Percentiles rank a stretch among this genome's conserved stretches.
These are phyloP conservation scores for Bombyx mori DNA, from an alignment of 1,140 invertebrate species.

Conservation along the genomic window ASM3026992v2 NC_085124.1:6960501-6961000, in stretches of 20 bases:
- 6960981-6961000: too few relatives aligned
- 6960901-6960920: too few relatives aligned
- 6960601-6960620: slow-evolving; percentile 29
- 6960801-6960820: slow-evolving; percentile 75
- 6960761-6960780: slow-evolving; percentile 51
- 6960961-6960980: too few relatives aligned
- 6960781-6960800: slow-evolving; percentile 96
- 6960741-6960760: not conserved
- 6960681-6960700: not conserved
- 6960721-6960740: too few relatives aligned
- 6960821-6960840: too few relatives aligned
- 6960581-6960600: slow-evolving; percentile 69
- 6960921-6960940: too few relatives aligned
- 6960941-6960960: too few relatives aligned
- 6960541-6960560: slow-evolving; percentile 98
- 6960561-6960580: slow-evolving; percentile 99
- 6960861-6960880: too few relatives aligned
- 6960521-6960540: slow-evolving; percentile 99
- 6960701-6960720: not conserved
- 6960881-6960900: too few relatives aligned
- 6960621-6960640: too few relatives aligned
- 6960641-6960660: not conserved
- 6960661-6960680: not conserved
- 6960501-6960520: slow-evolving; percentile 98
- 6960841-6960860: too few relatives aligned